Conservation (phyloP, 2,888 invertebrate species). For the Chaitophorus viminalis region DNA sequence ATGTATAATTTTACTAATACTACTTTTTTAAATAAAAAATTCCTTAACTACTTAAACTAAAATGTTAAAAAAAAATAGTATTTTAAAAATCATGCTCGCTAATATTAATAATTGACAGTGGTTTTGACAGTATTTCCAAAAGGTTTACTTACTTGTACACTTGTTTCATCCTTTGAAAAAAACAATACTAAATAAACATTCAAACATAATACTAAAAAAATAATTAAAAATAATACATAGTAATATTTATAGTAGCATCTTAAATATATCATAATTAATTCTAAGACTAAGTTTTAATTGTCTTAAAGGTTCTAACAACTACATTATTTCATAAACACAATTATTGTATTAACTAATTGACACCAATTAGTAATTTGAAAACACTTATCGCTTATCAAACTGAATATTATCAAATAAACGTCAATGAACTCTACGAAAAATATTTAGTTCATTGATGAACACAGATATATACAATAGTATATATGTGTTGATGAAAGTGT, state of each 20-base stretch:
- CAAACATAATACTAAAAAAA: conserved; percentile 49
- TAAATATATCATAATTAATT: conserved; percentile 41
- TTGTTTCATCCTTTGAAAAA: conserved; percentile 1
- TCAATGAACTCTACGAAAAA: background rate
- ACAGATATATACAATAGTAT: no score
- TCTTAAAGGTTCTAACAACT: background rate
- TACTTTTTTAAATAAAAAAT: background rate
- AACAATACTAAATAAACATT: conserved; percentile 46
- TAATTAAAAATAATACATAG: conserved; percentile 3
- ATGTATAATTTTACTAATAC: background rate
- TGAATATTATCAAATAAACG: background rate
- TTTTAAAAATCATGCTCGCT: background rate
- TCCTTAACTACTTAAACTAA: background rate
- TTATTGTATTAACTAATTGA: background rate
- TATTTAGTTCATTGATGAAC: no score
- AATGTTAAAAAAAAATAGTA: background rate
- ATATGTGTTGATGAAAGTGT: no score
- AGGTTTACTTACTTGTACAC: conserved; percentile 8
- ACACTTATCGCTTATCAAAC: background rate
- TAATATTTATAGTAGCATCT: conserved; percentile 53
- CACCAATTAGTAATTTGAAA: background rate
- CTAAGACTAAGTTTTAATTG: background rate
- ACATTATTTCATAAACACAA: background rate
- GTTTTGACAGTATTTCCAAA: background rate
- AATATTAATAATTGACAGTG: background rate